Percentiles rank a stretch among this genome's conserved stretches.
These are phyloP conservation scores for Apodemus speciosus DNA, from an alignment of 2,113 vertebrate genomes.

Conservation along the genomic window DNA sequence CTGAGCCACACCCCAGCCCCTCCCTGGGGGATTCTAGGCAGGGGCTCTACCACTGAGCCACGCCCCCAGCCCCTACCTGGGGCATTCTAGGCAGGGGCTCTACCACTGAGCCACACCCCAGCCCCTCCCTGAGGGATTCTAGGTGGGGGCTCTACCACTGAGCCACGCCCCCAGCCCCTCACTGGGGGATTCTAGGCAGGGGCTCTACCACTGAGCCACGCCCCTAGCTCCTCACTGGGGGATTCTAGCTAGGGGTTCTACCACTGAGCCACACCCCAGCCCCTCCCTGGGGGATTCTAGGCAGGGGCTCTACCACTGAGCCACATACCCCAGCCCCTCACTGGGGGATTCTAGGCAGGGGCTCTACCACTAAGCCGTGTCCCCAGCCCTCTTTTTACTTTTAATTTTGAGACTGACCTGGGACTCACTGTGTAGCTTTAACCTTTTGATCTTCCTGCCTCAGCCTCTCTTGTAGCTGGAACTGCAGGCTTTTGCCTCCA, in stretches of 20 bases:
- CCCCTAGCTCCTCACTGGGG: too few relatives aligned
- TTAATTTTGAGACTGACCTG: background rate
- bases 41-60: background rate
- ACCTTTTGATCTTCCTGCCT: background rate
- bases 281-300: background rate
- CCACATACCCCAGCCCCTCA: background rate
- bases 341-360: background rate
- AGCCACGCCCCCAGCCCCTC: background rate
- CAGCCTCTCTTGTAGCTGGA: background rate
- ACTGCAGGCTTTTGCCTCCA: background rate
- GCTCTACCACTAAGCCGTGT: background rate
- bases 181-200: background rate
- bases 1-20: background rate
- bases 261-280: background rate
- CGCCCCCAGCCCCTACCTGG: background rate
- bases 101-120: background rate
- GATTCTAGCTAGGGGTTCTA: background rate
- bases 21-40: background rate
- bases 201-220: background rate
- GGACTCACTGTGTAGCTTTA: background rate
- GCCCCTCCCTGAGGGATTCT: background rate
- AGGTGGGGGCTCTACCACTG: background rate
- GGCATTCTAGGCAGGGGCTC: background rate
- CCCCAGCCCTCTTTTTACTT: background rate
- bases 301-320: background rate